Evolutionary conservation across 1,140 invertebrate species (phyloP).

Genomic region (Frieseomelitta varia): DNA sequence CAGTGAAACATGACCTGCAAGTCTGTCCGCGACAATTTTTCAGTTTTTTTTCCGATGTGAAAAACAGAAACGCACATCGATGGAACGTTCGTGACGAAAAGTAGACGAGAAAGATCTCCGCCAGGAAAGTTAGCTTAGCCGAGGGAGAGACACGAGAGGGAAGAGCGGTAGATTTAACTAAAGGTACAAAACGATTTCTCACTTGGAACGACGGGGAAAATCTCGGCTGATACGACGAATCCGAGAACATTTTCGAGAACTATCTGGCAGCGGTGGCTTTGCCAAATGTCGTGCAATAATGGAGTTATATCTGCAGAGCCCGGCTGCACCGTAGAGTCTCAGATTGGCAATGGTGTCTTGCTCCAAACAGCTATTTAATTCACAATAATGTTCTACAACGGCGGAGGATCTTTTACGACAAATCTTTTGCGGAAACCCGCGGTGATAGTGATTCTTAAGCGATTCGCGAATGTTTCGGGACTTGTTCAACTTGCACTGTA

Average conservation of each 20-base stretch:
- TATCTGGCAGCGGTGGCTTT: constrained; percentile 42
- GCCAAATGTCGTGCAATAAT: constrained; percentile 66
- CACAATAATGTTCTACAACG: constrained; percentile 17
- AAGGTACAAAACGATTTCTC: constrained; percentile 45
- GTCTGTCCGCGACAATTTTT: background rate
- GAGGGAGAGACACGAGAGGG: background rate
- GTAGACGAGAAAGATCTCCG: background rate
- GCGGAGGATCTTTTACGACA: background rate
- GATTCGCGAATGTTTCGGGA: background rate
- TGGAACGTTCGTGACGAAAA: background rate
- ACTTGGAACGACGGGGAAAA: constrained; percentile 41
- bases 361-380: constrained; percentile 53
- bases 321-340: constrained; percentile 26
- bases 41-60: background rate
- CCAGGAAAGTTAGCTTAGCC: background rate
- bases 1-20: background rate
- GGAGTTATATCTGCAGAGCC: constrained; percentile 48
- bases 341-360: constrained; percentile 48
- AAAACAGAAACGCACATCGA: background rate
- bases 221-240: constrained; percentile 41
- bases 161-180: constrained; percentile 31
- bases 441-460: background rate
- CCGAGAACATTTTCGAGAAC: constrained; percentile 56
- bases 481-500: background rate
- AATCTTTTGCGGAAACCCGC: too few species aligned